A percentile compares a stretch with the other conserved stretches of the same genome.
phyloP scores from a whole-genome alignment of 2,797 vertebrate species.

The Phrynocephalus guinanensis region DNA sequence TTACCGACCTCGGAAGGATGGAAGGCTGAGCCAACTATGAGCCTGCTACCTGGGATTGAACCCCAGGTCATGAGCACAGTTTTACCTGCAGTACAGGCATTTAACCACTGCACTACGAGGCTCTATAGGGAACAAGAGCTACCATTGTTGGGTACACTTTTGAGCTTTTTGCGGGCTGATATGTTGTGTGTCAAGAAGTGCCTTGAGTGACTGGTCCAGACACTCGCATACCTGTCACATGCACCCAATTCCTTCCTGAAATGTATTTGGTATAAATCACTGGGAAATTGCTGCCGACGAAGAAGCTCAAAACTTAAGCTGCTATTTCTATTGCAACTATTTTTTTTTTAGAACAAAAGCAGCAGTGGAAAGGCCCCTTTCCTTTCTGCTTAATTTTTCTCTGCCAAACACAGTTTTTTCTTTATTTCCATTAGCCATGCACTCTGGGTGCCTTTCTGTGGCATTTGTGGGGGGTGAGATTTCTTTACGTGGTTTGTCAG shows the following conservation, averaged over 20 bases:
- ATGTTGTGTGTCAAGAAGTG: background rate
- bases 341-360: background rate
- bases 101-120: too few relatives aligned
- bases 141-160: background rate
- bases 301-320: background rate
- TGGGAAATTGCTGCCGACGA: background rate
- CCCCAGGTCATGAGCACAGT: background rate
- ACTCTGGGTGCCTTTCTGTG: slow-evolving; percentile 35
- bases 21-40: too few relatives aligned
- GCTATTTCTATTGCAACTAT: background rate
- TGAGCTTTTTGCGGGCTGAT: background rate
- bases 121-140: background rate
- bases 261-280: background rate
- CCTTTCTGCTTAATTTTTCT: fast-evolving
- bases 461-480: slow-evolving; percentile 13
- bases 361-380: background rate
- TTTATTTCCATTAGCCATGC: background rate
- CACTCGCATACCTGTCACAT: background rate
- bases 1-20: too few relatives aligned
- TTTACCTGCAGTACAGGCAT: too few relatives aligned
- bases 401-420: fast-evolving
- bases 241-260: background rate
- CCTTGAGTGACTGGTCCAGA: background rate
- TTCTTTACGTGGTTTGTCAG: slow-evolving; percentile 3
- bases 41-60: too few relatives aligned